phyloP scores from a whole-genome alignment of 2,797 vertebrate genomes.

The Euphonia xanthogaster region DNA sequence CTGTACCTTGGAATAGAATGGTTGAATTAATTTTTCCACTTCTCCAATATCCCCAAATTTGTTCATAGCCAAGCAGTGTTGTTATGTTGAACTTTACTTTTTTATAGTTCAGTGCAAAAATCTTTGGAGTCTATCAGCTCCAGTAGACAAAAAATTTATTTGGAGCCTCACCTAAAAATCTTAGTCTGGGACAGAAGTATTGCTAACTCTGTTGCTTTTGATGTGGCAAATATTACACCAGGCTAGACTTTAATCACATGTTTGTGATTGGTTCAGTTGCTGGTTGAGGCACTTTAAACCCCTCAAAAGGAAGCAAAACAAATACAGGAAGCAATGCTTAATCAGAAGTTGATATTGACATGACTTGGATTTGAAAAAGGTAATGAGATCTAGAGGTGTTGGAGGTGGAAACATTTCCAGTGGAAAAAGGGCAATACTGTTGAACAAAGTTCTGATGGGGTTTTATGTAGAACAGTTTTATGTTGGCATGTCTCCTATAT shows the following conservation, averaged over 20 bases:
- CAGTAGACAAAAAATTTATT: neutral
- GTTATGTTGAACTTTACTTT: neutral
- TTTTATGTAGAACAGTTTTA: neutral
- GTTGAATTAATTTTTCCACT: neutral
- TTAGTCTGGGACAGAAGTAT: neutral
- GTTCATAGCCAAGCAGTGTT: neutral
- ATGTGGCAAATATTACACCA: slow-evolving; percentile 31
- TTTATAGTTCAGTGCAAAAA: neutral
- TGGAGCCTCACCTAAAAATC: neutral
- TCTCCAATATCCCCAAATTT: neutral
- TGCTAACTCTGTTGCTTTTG: slow-evolving; percentile 36
- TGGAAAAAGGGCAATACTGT: neutral
- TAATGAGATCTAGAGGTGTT: neutral
- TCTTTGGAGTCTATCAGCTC: neutral
- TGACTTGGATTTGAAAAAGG: neutral
- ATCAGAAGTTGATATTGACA: neutral
- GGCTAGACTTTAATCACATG: neutral
- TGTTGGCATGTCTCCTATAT: neutral
- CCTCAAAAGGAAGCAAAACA: neutral
- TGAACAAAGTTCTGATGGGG: neutral
- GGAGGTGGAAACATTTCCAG: neutral
- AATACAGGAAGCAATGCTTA: neutral
- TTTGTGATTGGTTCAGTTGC: slow-evolving; percentile 13
- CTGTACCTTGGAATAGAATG: neutral
- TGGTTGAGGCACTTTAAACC: neutral